These are phyloP conservation scores for Pyrochroa serraticornis DNA, from an alignment of 2,888 invertebrate genomes.

Conservation along the genomic window DNA sequence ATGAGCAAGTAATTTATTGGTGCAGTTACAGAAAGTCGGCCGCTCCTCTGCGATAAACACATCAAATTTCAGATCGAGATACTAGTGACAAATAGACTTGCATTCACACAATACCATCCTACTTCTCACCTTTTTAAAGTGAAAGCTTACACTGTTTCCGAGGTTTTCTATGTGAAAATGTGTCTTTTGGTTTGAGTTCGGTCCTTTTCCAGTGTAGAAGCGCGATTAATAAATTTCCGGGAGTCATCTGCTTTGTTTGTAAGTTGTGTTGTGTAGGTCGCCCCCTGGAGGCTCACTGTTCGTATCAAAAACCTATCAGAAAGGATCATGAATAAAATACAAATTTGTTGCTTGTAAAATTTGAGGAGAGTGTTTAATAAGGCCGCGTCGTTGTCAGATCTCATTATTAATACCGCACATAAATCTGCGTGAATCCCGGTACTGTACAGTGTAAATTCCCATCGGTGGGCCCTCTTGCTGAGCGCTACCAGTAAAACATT, in stretches of 20 bases:
- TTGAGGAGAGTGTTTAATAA: conserved; percentile 37
- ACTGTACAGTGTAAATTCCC: conserved; percentile 40
- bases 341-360: conserved; percentile 53
- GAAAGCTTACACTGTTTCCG: neutral
- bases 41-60: conserved; percentile 23
- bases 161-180: neutral
- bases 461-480: conserved; percentile 41
- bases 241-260: conserved; percentile 43
- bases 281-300: conserved; percentile 44
- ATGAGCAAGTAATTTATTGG: conserved; percentile 16
- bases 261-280: conserved; percentile 43
- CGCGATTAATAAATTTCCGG: conserved; percentile 35
- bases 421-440: conserved; percentile 46
- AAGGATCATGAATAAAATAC: conserved; percentile 53
- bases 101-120: neutral
- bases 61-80: conserved; percentile 20
- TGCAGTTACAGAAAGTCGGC: conserved; percentile 13
- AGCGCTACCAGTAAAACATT: conserved; percentile 43
- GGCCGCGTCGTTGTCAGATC: conserved; percentile 41
- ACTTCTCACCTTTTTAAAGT: neutral
- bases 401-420: conserved; percentile 49
- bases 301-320: conserved; percentile 51
- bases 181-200: neutral
- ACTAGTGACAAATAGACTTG: conserved; percentile 17
- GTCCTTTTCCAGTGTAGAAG: conserved; percentile 6